Evolutionary conservation across 2,113 vertebrate genomes (phyloP).

Genomic region (Mustela nigripes): DNA sequence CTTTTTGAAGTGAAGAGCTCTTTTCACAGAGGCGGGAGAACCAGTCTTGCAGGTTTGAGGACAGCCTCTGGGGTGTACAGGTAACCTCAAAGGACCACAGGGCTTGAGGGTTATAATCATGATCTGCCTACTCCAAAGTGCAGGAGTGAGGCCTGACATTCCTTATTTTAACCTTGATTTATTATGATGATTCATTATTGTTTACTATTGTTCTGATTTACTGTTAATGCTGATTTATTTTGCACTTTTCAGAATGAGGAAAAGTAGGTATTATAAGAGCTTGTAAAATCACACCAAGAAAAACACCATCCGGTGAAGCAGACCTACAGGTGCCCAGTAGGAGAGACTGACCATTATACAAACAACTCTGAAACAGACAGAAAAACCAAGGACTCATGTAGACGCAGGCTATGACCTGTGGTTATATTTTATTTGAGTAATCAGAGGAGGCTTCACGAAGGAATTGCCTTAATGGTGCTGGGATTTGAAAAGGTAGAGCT

Average conservation of each 20-base stretch:
- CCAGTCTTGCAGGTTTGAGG: slow-evolving; percentile 83
- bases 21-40: slow-evolving; percentile 74
- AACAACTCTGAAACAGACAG: background rate
- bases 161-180: slow-evolving; percentile 18
- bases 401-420: background rate
- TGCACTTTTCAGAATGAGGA: slow-evolving; percentile 10
- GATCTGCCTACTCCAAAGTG: slow-evolving; percentile 68
- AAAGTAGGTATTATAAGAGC: background rate
- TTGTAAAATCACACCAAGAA: slow-evolving; percentile 55
- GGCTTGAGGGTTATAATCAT: slow-evolving; percentile 82
- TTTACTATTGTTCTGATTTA: background rate
- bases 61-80: background rate
- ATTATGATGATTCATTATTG: background rate
- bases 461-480: background rate
- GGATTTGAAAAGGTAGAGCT: background rate
- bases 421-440: background rate
- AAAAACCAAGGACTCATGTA: background rate
- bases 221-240: slow-evolving; percentile 4
- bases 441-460: background rate
- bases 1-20: slow-evolving; percentile 79
- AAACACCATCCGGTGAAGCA: slow-evolving; percentile 45
- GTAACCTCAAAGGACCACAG: slow-evolving; percentile 73
- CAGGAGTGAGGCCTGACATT: slow-evolving; percentile 59
- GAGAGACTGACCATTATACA: background rate
- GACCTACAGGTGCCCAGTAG: background rate